These are phyloP conservation scores for Dicerorhinus sumatrensis DNA, from an alignment of 2,113 vertebrate genomes.

Conservation along the genomic window DNA sequence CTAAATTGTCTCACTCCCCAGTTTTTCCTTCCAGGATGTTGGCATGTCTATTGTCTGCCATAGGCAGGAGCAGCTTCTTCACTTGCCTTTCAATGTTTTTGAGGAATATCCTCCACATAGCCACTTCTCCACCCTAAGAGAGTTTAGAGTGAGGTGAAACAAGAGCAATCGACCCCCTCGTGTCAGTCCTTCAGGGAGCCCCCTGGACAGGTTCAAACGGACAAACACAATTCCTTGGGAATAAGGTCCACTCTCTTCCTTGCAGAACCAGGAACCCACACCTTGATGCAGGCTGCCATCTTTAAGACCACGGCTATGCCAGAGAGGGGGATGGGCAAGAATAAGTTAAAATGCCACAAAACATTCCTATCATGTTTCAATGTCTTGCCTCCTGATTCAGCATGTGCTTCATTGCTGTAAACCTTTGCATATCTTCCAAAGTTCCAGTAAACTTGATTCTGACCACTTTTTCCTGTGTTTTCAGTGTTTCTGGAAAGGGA, in stretches of 20 bases:
- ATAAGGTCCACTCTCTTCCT: neutral
- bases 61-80: neutral
- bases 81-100: slow-evolving; percentile 9
- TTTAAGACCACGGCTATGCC: neutral
- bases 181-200: neutral
- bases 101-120: neutral
- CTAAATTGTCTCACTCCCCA: neutral
- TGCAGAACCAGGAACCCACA: neutral
- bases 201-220: neutral
- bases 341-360: neutral
- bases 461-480: neutral
- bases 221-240: neutral
- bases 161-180: neutral
- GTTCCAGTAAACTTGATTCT: slow-evolving; percentile 6
- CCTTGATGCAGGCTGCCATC: neutral
- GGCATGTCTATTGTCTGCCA: neutral
- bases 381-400: slow-evolving; percentile 30
- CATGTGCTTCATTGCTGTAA: neutral
- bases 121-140: neutral
- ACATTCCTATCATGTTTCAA: neutral
- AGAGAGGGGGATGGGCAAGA: neutral
- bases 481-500: neutral
- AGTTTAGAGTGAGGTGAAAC: neutral
- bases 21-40: neutral
- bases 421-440: slow-evolving; percentile 21